Base-by-base conservation (phyloP, 2,888 invertebrate genomes). In the Drosophila longiperda region DNA sequence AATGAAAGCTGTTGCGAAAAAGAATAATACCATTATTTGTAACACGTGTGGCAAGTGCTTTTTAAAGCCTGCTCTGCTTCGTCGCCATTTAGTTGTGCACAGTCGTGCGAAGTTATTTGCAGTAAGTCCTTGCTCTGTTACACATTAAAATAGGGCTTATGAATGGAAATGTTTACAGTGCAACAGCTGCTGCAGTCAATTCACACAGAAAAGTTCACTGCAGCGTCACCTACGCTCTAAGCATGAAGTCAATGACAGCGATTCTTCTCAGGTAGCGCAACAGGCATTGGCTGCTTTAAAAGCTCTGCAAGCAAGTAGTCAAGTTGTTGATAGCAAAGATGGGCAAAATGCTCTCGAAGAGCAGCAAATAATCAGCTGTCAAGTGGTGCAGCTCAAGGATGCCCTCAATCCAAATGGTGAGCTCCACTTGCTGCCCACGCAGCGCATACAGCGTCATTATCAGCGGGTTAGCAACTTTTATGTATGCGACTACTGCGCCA, bases 401-500 rank as follows among this genome's bases (percentile, higher is more conserved):
- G 45, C 12, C 8, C 52, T 78, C 3, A 32, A 60, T 48, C 75
- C 77, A 20, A 23, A 12, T n/a, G 57, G 69, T 3, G 33, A 63
- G 23, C 8, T 48, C 4, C 49, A 57, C 11, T 3, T 40, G 8
- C 5, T 69, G 12, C 17, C 62, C 23, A 45, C 73, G 9, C 80
- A 78, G 32, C 49, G 34, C 29, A 71, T 87, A 12, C 55, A 70
- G 52, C 73, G 77, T 8, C 17, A 23, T 11, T 34, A 66, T 32
- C 26, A 33, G 12, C 76, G 65, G 6, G 26, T 15, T 8, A 55
- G 58, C 3, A 62, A 66, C 15, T 84, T 75, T 49, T 86, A 87
- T 53, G 78, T 82, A 2, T 92, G 92, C 48, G 80, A 82, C 34
- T 84, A 77, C 54, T 92, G 92, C 58, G 72, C 74, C 7, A 91